Evolutionary conservation across 2,888 invertebrate genomes (phyloP).

Genomic region (Leptarthrus brevirostris): DNA sequence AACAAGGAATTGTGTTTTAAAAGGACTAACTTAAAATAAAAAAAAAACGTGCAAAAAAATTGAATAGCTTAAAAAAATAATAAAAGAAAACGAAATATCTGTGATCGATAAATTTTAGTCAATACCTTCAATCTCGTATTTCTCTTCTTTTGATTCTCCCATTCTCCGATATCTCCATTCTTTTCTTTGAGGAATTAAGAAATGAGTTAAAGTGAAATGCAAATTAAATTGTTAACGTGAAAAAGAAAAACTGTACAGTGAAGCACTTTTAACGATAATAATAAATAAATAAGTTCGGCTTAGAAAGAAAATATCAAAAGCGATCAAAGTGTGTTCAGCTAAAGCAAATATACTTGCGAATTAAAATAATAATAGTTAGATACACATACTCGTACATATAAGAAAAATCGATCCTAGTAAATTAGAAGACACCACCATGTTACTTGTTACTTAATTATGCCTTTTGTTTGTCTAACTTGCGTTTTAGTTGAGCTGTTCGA

Average conservation of each 20-base stretch:
- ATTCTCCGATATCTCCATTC: constrained; percentile 14
- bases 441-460: constrained; percentile 47
- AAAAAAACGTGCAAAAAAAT: constrained; percentile 1
- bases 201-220: constrained; percentile 39
- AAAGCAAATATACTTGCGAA: constrained; percentile 18
- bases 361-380: constrained; percentile 40
- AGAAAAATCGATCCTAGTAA: constrained; percentile 46
- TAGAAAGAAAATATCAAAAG: constrained; percentile 9
- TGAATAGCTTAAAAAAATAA: background rate
- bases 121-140: constrained; percentile 46
- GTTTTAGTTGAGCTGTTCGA: constrained; percentile 16
- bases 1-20: constrained; percentile 21
- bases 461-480: constrained; percentile 43
- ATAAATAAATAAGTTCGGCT: constrained; percentile 19
- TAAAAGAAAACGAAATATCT: constrained; percentile 48
- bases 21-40: background rate
- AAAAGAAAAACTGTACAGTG: constrained; percentile 29
- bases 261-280: constrained; percentile 7
- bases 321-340: constrained; percentile 49
- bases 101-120: constrained; percentile 54
- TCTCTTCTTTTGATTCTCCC: constrained; percentile 4
- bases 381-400: constrained; percentile 38
- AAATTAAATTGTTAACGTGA: constrained; percentile 28
- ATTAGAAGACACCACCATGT: constrained; percentile 43
- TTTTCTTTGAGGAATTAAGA: constrained; percentile 18